These are phyloP conservation scores for Sterrhoptilus dennistouni DNA, from an alignment of 2,113 vertebrate genomes.

Conservation along the genomic window DNA sequence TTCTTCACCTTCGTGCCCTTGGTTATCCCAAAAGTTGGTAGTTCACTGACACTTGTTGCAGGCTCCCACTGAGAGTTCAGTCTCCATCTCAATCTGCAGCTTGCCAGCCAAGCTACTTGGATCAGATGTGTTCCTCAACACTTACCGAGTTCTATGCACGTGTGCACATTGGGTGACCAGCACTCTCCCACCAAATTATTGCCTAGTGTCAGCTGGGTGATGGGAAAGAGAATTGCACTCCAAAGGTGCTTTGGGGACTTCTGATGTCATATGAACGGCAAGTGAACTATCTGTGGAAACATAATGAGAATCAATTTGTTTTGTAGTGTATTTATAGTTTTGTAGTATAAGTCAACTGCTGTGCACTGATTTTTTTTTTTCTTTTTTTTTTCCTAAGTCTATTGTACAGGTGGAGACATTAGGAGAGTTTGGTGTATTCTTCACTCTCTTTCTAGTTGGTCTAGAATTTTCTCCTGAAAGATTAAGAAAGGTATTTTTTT, in stretches of 20 bases:
- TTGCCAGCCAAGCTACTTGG: neutral
- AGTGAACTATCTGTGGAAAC: neutral
- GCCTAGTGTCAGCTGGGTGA: neutral
- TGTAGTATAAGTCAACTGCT: neutral
- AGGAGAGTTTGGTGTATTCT: slow-evolving; percentile 96
- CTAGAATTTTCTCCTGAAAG: slow-evolving; percentile 97
- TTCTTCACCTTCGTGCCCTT: neutral
- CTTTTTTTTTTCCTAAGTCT: slow-evolving; percentile 74
- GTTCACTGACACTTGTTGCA: neutral
- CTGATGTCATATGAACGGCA: neutral
- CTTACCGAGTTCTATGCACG: rapidly evolving
- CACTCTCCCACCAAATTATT: neutral
- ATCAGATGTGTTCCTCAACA: neutral
- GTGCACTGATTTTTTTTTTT: neutral
- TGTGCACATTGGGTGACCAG: neutral
- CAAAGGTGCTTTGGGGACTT: neutral
- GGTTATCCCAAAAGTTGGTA: neutral
- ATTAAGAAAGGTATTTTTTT: slow-evolving; percentile 86
- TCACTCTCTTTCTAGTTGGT: slow-evolving; percentile 97
- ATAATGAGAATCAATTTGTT: neutral
- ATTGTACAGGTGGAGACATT: slow-evolving; percentile 97
- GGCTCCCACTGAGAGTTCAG: neutral
- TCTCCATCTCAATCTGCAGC: neutral
- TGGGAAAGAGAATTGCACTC: neutral
- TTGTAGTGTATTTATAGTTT: neutral